Evolutionary conservation across 1,140 invertebrate genomes (phyloP).

Genomic region (Muscidifurax raptorellus): DNA sequence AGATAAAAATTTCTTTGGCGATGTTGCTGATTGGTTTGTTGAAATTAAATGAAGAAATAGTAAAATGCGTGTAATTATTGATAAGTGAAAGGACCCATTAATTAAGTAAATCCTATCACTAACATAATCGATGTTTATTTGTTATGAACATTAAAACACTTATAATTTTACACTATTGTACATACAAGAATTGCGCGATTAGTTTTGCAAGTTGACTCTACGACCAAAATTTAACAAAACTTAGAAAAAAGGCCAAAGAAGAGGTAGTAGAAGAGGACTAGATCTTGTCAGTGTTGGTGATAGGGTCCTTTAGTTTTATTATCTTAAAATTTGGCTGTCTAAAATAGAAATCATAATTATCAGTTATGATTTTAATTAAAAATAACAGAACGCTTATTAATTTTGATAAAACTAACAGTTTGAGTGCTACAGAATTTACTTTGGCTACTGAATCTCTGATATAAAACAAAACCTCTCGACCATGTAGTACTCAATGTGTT

Average conservation of each 20-base stretch:
- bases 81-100: conserved; percentile 29
- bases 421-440: neutral
- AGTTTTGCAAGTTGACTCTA: conserved; percentile 30
- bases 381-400: neutral
- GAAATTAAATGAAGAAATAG: neutral
- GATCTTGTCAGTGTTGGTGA: conserved; percentile 43
- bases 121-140: conserved; percentile 30
- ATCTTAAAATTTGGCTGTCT: conserved; percentile 37
- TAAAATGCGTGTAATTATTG: conserved; percentile 1
- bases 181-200: conserved; percentile 39
- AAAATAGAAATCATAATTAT: conserved; percentile 45
- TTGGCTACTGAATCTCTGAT: neutral
- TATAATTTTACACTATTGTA: conserved; percentile 36
- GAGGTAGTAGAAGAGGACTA: conserved; percentile 36
- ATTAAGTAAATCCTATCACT: conserved; percentile 43
- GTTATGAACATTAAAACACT: conserved; percentile 34
- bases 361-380: conserved; percentile 27
- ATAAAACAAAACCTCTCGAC: neutral
- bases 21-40: neutral
- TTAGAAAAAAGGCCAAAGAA: conserved; percentile 44
- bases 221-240: conserved; percentile 35
- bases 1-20: neutral
- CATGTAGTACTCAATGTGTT: conserved; percentile 9
- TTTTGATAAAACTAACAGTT: conserved; percentile 8
- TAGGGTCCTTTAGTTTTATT: conserved; percentile 24